Base-by-base conservation (phyloP, 2,888 invertebrate genomes). In the Epinotia demarniana region DNA sequence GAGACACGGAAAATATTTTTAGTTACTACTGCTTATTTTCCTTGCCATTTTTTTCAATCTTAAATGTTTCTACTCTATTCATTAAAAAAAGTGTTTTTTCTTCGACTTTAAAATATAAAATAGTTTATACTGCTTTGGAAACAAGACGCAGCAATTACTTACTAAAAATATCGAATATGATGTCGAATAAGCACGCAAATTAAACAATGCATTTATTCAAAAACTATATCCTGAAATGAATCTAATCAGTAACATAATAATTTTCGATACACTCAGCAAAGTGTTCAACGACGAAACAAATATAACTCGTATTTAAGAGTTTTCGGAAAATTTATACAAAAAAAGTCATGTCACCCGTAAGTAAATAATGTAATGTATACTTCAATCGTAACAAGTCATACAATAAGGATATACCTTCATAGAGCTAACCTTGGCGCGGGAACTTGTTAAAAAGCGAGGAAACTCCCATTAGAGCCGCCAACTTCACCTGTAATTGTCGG, bases 361-460 rank as follows among this genome's bases (percentile, higher is more conserved):
- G 18, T 19, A 19, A 19, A 57, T 3, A 57, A 57, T 19, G 2
- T 57, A 19, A 57, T 57, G 18, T 12, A 19, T 23, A 60, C 69
- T 53, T 16, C 53, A 71, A 16, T 39, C 33, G 16, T 23, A 16
- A 58, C 63, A 16, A 18, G 19, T 4, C 19, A 66, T n/a, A 46
- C 11, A 66, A n/a, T 53, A 27, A n/a, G 33, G 39, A 53, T 61
- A 61, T 16, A 57, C 5, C 27, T 57, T 43, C 23, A 75, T 18
- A 43, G 57, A 49, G 39, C 5, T 68, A 57, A 79, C 76, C 73
- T 76, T 67, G 61, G 77, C 79, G 77, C 79, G 85, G 87, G 84
- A 90, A 91, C 88, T 92, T 90, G 91, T 92, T 91, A 89, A 89
- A 91, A 91, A 92, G 90, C 90, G 87, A 85, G 87, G 19, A 84